Base-by-base conservation (phyloP, 2,888 invertebrate species). In the Drosophila nigritarsus region DNA sequence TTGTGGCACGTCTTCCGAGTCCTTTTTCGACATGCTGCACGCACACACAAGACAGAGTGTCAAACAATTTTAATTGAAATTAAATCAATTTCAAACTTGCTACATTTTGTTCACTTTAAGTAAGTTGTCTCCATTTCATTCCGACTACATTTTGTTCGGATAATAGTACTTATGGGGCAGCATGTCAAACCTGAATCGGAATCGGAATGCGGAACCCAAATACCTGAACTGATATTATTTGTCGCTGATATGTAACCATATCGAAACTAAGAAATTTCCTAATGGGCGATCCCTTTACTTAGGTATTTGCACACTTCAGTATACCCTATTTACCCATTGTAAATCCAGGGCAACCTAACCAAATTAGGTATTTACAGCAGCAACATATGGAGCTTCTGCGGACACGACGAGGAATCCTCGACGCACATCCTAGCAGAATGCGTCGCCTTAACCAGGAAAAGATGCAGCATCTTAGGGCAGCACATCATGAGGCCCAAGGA, bases 1-100 rank as follows among this genome's bases (percentile, higher is more conserved):
- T 76, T 91, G 90, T n/a, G 92, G 90, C 74, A 90, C 86, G 78
- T 91, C 91, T 67, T 91, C 92, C 20, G 90, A 91, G 69, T 91
- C 87, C 62, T 91, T 90, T 66, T 91, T 91, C 32, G 84, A 86
- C 91, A 90, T 91, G 78, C 91, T 90, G 63, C 45, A 54, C 13
- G 40, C 24, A 32, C 49, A 48, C 49, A 29, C 20, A n/a, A n/a
- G 7, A 15, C 18, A 69, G 61, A 49, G 49, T 73, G 51, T 9
- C 68, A 65, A 60, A 20, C 36, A 73, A 30, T 53, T 53, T 20
- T 29, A 15, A 38, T 60, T 56, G 11, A 7, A 8, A 3, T 42
- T 42, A 15, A 61, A 60, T 49, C 51, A 49, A 36, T 34, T 62
- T 49, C 54, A 53, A 60, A 45, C 50, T 42, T 55, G 18, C 27